These are phyloP conservation scores for Pachyrhynchus sulphureomaculatus DNA, from an alignment of 1,140 invertebrate species.

Conservation along the genomic window DNA sequence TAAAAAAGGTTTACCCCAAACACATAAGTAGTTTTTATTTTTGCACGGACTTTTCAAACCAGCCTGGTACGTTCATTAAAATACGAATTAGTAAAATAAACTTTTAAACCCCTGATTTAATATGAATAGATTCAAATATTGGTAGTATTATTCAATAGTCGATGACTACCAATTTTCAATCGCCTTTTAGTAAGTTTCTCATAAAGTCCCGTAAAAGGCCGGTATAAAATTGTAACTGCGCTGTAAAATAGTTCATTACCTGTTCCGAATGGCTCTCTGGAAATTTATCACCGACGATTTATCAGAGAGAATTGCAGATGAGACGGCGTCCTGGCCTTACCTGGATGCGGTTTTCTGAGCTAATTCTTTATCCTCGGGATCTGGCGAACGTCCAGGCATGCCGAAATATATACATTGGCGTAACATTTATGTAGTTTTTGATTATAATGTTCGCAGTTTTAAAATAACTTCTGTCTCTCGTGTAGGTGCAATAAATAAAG, in stretches of 20 bases:
- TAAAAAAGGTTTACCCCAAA: too few relatives aligned
- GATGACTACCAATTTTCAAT: slow-evolving; percentile 11
- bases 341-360: slow-evolving; percentile 26
- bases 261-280: slow-evolving; percentile 6
- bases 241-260: slow-evolving; percentile 32
- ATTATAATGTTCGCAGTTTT: too few relatives aligned
- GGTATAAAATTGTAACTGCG: slow-evolving; percentile 31
- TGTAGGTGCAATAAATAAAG: too few relatives aligned
- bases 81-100: too few relatives aligned
- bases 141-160: slow-evolving; percentile 10
- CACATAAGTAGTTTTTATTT: too few relatives aligned
- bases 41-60: too few relatives aligned
- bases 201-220: slow-evolving; percentile 16
- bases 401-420: neutral
- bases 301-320: slow-evolving; percentile 29
- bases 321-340: slow-evolving; percentile 23
- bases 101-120: too few relatives aligned
- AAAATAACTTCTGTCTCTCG: too few relatives aligned
- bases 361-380: slow-evolving; percentile 29
- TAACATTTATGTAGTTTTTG: too few relatives aligned
- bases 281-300: slow-evolving; percentile 24
- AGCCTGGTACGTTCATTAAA: too few relatives aligned
- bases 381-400: slow-evolving; percentile 16
- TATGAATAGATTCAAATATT: neutral
- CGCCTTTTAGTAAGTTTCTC: slow-evolving; percentile 11